These are phyloP conservation scores for Tricholaema leucomelas DNA, from an alignment of 2,113 vertebrate species.

Conservation along the genomic window DNA sequence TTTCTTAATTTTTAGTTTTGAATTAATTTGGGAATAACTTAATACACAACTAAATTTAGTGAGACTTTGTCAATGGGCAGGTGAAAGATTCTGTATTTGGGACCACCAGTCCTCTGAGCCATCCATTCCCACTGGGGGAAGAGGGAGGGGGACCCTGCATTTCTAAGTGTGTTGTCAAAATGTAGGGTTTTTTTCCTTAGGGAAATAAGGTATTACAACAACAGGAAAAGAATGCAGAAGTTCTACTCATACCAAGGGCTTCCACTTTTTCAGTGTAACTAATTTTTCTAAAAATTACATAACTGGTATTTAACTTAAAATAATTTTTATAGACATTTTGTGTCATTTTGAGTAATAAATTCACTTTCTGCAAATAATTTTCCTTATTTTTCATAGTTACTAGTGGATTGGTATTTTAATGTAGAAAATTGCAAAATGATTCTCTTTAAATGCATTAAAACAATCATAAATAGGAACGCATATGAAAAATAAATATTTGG, in stretches of 20 bases:
- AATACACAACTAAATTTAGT: slow-evolving; percentile 13
- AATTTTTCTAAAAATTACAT: slow-evolving; percentile 56
- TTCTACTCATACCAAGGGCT: slow-evolving; percentile 8
- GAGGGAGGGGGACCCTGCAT: not conserved
- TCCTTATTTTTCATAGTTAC: slow-evolving; percentile 6
- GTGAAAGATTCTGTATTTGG: slow-evolving; percentile 60
- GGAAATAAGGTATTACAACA: not conserved
- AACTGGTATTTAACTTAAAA: slow-evolving; percentile 62
- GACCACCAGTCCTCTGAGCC: slow-evolving; percentile 62
- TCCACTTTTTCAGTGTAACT: slow-evolving; percentile 44
- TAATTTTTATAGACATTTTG: slow-evolving; percentile 30
- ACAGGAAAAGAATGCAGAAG: slow-evolving; percentile 26
- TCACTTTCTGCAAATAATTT: slow-evolving; percentile 2
- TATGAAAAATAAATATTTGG: not conserved
- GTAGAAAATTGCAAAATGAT: slow-evolving; percentile 34
- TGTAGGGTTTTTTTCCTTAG: not conserved
- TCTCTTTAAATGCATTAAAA: slow-evolving; percentile 53
- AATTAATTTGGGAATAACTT: slow-evolving; percentile 13
- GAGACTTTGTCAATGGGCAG: slow-evolving; percentile 23
- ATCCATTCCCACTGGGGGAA: slow-evolving; percentile 22
- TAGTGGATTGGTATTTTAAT: slow-evolving; percentile 15
- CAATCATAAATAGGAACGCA: slow-evolving; percentile 63
- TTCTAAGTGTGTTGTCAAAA: slow-evolving; percentile 18
- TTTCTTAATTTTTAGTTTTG: slow-evolving; percentile 20
- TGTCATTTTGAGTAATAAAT: slow-evolving; percentile 38